Evolutionary conservation across 2,113 vertebrate genomes (phyloP), one percentile per base, ranked within the genome.

Genomic region (Aptenodytes forsteri): DNA sequence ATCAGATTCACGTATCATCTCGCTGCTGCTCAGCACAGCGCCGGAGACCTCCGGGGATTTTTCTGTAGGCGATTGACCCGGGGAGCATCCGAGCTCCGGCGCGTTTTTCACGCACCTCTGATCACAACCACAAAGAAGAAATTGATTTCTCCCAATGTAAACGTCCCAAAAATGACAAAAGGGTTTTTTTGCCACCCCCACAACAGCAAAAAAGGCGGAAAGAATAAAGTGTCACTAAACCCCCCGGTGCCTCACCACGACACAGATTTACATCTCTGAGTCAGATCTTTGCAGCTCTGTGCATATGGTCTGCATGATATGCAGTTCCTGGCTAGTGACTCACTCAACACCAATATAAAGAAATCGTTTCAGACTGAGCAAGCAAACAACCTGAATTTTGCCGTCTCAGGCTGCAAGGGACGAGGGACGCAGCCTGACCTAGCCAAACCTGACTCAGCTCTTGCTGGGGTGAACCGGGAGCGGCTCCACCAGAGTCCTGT

Each of bases 221-320:
- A 80, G 84, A 94, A 87, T 77, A 65, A 89, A 89, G 95, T 34
- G 54, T 36, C 52, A 19, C 69, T 67, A 62, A 88, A 15, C 67
- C 66, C 87, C 54, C 66, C 54, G 42, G 90, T 70, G 86, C 95
- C 89, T 95, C 96, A 58, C 77, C 93, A 85, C 59, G 81, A 85
- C 84, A 69, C 94, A 80, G 78, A 94, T 96, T 94, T 94, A 85
- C 96, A 94, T 94, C 91, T 97, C 93, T 97, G 91, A 97, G 95
- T 97, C 97, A 97, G 91, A 91, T 87, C 96, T 89, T 81, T 90
- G 95, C 95, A 94, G 93, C 92, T 98, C 91, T 89, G 89, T 95
- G 96, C 93, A 94, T 67, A 92, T 94, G 96, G 96, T 83, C 95
- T 9, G 44, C 93, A 96, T 56, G 92, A 93, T 87, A 81, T 59